Evolutionary conservation across 1,140 invertebrate species (phyloP).

Genomic region (Eumeta japonica): DNA sequence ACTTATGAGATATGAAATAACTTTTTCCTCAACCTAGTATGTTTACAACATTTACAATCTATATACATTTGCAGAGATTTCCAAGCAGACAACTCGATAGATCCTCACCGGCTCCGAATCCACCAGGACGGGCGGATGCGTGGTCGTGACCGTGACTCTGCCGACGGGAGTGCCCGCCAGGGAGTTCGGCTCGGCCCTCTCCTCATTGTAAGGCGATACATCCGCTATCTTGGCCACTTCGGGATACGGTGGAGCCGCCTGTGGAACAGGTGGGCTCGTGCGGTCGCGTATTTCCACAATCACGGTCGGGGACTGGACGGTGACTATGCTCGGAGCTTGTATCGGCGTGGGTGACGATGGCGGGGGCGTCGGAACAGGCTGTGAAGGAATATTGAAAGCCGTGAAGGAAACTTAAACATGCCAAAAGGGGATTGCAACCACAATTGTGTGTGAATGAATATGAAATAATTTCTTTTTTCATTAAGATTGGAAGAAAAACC

Average conservation of each 20-base stretch:
- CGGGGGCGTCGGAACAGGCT: background rate
- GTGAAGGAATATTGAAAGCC: background rate
- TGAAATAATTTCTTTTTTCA: no score
- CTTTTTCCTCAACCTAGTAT: no score
- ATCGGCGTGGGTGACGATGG: background rate
- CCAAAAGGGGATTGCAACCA: no score
- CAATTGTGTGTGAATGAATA: background rate
- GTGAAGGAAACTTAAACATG: no score
- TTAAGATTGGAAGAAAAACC: no score
- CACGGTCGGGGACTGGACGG: slow-evolving; percentile 3
- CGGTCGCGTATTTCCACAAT: slow-evolving; percentile 18
- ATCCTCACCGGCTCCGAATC: slow-evolving; percentile 43
- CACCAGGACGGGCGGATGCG: slow-evolving; percentile 74
- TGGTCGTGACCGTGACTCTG: slow-evolving; percentile 78
- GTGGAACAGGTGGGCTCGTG: slow-evolving; percentile 14
- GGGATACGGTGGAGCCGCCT: slow-evolving; percentile 6
- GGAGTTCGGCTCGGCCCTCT: slow-evolving; percentile 57
- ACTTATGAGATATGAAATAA: no score
- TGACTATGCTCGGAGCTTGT: background rate
- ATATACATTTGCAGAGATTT: background rate
- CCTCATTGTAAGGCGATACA: no score
- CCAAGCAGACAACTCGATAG: background rate
- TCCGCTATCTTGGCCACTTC: no score
- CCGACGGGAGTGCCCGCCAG: slow-evolving; percentile 68
- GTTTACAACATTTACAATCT: background rate